Evolutionary conservation across 2,888 invertebrate genomes (phyloP).

Genomic region (Magallana nippona): DNA sequence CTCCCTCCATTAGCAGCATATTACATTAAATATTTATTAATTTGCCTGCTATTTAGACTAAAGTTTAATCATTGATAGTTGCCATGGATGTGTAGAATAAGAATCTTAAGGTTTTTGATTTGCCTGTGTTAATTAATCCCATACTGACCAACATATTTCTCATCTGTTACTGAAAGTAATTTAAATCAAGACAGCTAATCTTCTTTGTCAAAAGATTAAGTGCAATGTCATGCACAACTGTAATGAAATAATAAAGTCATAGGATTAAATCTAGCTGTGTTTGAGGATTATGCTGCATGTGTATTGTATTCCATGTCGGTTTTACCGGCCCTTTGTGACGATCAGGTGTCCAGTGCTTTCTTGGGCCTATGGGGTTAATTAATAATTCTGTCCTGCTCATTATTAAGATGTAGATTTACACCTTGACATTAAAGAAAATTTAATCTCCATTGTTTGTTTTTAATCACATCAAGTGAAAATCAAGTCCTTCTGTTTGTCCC

Average conservation of each 20-base stretch:
- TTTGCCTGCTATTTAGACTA: too few species aligned
- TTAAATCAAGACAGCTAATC: not conserved
- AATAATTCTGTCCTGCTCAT: not conserved
- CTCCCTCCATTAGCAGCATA: too few species aligned
- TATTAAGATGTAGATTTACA: slow-evolving; percentile 5
- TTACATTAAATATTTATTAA: too few species aligned
- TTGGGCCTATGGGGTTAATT: not conserved
- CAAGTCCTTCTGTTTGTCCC: not conserved
- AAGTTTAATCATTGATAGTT: too few species aligned
- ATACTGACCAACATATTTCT: too few species aligned
- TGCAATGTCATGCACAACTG: not conserved
- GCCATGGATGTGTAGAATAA: too few species aligned
- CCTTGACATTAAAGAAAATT: not conserved
- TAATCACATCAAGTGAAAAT: slow-evolving; percentile 27
- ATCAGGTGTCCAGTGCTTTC: not conserved
- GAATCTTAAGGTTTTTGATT: too few species aligned
- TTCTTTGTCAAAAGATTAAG: not conserved
- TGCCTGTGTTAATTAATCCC: too few species aligned
- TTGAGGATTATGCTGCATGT: slow-evolving; percentile 5
- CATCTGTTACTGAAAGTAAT: too few species aligned
- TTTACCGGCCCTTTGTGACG: not conserved
- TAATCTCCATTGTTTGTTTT: slow-evolving; percentile 8
- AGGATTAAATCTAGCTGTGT: not conserved
- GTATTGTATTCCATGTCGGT: not conserved
- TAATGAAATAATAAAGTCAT: slow-evolving; percentile 26